phyloP scores from a whole-genome alignment of 1,140 invertebrate species.

The Pygmarrhopalites habei region DNA sequence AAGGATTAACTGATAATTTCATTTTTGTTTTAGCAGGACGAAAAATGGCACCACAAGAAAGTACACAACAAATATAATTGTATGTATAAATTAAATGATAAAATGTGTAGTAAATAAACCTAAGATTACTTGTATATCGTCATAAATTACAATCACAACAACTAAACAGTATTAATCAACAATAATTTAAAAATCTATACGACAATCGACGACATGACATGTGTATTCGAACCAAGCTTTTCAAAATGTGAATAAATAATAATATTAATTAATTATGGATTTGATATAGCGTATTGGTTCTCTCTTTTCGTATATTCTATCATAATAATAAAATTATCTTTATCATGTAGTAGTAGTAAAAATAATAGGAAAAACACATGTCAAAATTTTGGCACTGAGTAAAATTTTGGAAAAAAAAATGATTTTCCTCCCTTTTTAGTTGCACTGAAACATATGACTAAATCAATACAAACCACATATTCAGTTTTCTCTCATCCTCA shows the following conservation, averaged over 20 bases:
- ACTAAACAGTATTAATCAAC: not conserved
- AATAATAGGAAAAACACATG: not conserved
- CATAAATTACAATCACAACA: not conserved
- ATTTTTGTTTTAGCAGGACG: too few relatives aligned
- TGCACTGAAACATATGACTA: not conserved
- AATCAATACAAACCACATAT: not conserved
- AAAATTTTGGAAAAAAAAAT: not conserved
- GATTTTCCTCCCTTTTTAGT: not conserved
- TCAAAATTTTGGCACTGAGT: slow-evolving; percentile 1
- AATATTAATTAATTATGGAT: not conserved
- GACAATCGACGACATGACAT: too few relatives aligned
- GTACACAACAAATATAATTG: not conserved
- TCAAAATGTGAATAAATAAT: not conserved
- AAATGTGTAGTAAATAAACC: too few relatives aligned
- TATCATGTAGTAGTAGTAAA: not conserved
- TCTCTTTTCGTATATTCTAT: not conserved
- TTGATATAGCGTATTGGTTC: not conserved
- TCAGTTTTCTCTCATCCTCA: not conserved
- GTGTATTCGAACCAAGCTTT: too few relatives aligned
- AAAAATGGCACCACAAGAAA: slow-evolving; percentile 8
- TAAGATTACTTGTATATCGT: not conserved
- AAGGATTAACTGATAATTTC: not conserved
- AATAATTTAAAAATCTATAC: too few relatives aligned
- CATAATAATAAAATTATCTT: not conserved
- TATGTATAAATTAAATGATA: too few relatives aligned